These are phyloP conservation scores for Lobophora halterata DNA, from an alignment of 2,888 invertebrate species.

Conservation along the genomic window DNA sequence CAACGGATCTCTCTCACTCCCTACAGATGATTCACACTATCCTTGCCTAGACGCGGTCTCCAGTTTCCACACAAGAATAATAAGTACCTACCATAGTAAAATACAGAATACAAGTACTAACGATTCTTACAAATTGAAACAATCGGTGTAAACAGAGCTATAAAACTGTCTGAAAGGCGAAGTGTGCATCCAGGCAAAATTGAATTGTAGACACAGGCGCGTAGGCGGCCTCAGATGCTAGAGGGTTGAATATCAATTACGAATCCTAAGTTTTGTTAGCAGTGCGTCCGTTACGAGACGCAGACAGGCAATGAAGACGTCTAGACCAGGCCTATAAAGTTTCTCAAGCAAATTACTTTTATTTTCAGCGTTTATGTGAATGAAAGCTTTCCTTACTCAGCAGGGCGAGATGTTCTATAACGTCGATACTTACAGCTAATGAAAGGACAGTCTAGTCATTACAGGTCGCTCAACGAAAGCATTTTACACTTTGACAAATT, in stretches of 20 bases:
- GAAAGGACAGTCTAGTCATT: not conserved
- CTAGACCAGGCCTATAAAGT: constrained; percentile 53
- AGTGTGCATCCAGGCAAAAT: constrained; percentile 20
- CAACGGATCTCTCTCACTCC: too few relatives aligned
- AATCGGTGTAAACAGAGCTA: constrained; percentile 13
- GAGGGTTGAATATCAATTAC: constrained; percentile 23
- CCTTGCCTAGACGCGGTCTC: too few relatives aligned
- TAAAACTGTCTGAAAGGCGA: constrained; percentile 20
- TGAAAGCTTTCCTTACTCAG: constrained; percentile 32
- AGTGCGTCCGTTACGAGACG: constrained; percentile 31
- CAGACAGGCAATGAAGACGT: constrained; percentile 38
- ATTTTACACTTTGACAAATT: too few relatives aligned
- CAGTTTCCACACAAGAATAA: too few relatives aligned
- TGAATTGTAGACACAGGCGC: constrained; percentile 18
- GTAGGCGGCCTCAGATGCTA: too few relatives aligned
- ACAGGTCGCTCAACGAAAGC: too few relatives aligned
- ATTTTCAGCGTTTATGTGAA: constrained; percentile 36
- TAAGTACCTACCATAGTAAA: too few relatives aligned
- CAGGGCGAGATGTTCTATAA: constrained; percentile 24
- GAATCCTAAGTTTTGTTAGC: constrained; percentile 38
- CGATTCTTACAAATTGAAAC: constrained; percentile 8
- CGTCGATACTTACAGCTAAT: constrained; percentile 6
- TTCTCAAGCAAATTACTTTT: constrained; percentile 43
- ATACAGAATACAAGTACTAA: constrained; percentile 2
- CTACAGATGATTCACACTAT: too few relatives aligned